These are phyloP conservation scores for Clarias platycephalus DNA, from an alignment of 2,797 vertebrate genomes.

Conservation along the genomic window DNA sequence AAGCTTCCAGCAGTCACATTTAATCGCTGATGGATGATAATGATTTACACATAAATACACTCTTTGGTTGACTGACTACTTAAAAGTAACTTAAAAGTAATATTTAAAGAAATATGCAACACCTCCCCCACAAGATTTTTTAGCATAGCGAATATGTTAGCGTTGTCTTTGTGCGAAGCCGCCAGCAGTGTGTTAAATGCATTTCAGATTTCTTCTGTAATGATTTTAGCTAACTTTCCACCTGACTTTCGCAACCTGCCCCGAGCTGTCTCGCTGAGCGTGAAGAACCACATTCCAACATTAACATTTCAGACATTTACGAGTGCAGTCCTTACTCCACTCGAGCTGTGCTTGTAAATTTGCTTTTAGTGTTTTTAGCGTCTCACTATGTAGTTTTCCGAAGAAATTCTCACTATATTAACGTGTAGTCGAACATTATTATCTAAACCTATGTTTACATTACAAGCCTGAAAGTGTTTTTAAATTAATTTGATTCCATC, in stretches of 20 bases:
- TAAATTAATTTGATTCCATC: background rate
- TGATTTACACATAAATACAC: background rate
- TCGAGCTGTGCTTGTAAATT: background rate
- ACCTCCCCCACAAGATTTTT: background rate
- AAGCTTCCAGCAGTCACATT: background rate
- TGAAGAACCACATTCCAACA: conserved; percentile 31
- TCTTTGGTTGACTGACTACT: background rate
- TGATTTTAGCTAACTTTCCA: background rate
- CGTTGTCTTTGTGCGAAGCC: background rate
- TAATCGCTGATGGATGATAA: background rate
- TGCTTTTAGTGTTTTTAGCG: background rate
- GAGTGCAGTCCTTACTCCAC: background rate
- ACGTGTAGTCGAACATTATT: background rate
- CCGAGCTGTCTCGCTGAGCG: background rate
- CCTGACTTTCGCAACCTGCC: background rate
- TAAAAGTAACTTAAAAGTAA: background rate
- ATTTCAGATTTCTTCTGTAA: background rate
- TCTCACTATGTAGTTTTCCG: background rate
- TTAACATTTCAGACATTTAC: background rate
- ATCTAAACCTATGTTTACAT: background rate
- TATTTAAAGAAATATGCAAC: background rate
- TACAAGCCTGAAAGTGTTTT: background rate
- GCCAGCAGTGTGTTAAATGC: background rate
- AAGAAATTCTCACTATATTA: background rate
- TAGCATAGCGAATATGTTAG: background rate